A percentile compares a stretch with the other conserved stretches of the same genome.
Evolutionary conservation across 1,140 invertebrate species (phyloP).

Genomic region (Rhyzopertha dominica): DNA sequence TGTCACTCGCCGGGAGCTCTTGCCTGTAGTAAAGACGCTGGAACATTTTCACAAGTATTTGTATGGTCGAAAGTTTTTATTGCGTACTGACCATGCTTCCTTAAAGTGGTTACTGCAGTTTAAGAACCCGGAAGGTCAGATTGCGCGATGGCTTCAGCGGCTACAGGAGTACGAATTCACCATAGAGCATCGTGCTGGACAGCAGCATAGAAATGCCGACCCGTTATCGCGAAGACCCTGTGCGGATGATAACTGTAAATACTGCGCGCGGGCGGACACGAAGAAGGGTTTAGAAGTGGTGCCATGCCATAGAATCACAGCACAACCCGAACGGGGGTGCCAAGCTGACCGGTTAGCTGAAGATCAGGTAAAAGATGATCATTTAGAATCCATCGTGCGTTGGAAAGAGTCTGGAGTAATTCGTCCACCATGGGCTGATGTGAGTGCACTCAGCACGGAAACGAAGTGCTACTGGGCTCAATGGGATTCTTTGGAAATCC

Average conservation of each 20-base stretch:
- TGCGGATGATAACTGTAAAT: conserved; percentile 10
- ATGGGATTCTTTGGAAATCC: not conserved
- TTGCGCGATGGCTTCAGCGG: conserved; percentile 22
- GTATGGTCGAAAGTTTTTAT: conserved; percentile 9
- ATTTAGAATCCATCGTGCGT: no score
- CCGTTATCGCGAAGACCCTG: conserved; percentile 18
- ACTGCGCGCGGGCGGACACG: not conserved
- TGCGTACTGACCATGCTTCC: conserved; percentile 12
- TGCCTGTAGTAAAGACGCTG: conserved; percentile 8
- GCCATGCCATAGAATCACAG: no score
- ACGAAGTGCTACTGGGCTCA: not conserved
- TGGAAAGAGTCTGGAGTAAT: not conserved
- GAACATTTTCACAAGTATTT: conserved; percentile 16
- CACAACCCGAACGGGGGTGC: no score
- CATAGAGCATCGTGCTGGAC: conserved; percentile 19
- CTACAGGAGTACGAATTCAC: conserved; percentile 18
- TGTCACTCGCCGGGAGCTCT: conserved; percentile 16
- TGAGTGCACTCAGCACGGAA: not conserved
- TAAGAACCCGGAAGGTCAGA: conserved; percentile 24
- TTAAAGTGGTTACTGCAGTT: conserved; percentile 36
- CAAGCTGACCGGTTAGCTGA: no score
- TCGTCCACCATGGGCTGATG: not conserved
- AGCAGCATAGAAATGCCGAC: conserved; percentile 18
- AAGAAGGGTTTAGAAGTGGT: not conserved
- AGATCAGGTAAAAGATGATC: no score